A percentile compares a stretch with the other conserved stretches of the same genome.
These are phyloP conservation scores for Papilio demoleus DNA, from an alignment of 2,888 invertebrate species.

Conservation along the genomic window DNA sequence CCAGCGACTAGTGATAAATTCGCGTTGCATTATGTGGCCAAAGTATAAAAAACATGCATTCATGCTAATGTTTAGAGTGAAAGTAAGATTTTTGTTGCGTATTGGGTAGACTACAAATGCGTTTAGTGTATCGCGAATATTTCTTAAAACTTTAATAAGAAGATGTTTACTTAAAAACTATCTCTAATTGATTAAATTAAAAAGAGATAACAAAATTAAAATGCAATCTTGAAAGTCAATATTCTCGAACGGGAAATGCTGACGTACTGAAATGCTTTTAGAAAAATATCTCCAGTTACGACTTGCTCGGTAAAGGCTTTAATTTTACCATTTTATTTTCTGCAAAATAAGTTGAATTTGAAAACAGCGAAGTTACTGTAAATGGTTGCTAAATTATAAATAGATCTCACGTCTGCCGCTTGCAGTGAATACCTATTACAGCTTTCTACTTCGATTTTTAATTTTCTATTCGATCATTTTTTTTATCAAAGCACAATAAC, in stretches of 20 bases:
- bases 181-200: slow-evolving; percentile 16
- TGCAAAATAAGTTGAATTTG: background rate
- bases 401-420: slow-evolving; percentile 9
- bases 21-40: too few species aligned
- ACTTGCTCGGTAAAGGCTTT: background rate
- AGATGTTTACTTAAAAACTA: background rate
- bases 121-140: background rate
- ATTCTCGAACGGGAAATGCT: slow-evolving; percentile 4
- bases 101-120: too few species aligned
- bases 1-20: too few species aligned
- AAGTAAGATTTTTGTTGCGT: too few species aligned
- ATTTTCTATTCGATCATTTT: background rate
- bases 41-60: too few species aligned
- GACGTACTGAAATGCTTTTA: background rate
- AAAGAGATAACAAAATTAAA: slow-evolving; percentile 2
- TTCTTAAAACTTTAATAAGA: background rate
- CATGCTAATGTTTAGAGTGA: too few species aligned
- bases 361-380: background rate
- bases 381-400: slow-evolving; percentile 11
- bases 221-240: slow-evolving; percentile 8
- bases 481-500: background rate
- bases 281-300: slow-evolving; percentile 5
- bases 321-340: slow-evolving; percentile 2
- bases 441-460: background rate
- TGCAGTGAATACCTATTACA: slow-evolving; percentile 6